phyloP scores from a whole-genome alignment of 2,113 vertebrate genomes.

The Eidolon helvum region DNA sequence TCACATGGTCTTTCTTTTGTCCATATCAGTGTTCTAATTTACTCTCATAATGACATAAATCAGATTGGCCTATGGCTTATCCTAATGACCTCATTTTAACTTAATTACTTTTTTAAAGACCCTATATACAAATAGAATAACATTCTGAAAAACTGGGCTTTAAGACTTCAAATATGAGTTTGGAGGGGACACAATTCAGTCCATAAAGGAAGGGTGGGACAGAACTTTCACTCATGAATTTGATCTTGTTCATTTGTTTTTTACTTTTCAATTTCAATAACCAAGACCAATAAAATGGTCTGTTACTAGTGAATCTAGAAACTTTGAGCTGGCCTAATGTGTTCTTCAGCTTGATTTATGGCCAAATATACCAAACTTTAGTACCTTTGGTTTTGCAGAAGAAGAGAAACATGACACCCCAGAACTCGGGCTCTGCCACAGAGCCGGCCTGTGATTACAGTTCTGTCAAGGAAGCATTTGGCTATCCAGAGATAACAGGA shows the following conservation, averaged over 20 bases:
- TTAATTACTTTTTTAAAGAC: not conserved
- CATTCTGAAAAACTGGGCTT: not conserved
- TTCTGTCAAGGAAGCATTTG: not conserved
- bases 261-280: not conserved
- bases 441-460: not conserved
- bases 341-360: not conserved
- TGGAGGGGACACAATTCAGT: not conserved
- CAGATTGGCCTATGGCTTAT: not conserved
- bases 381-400: not conserved
- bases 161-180: not conserved
- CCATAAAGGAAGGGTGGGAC: too few species aligned
- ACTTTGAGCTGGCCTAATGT: not conserved
- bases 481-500: not conserved
- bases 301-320: not conserved
- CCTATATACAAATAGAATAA: not conserved
- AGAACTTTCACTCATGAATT: not conserved
- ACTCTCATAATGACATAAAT: not conserved
- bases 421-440: accelerated
- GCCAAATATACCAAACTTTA: not conserved
- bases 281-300: not conserved
- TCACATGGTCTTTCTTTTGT: accelerated
- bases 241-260: not conserved
- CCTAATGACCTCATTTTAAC: not conserved
- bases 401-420: not conserved
- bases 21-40: not conserved